Conservation (phyloP, 2,797 vertebrate genomes). For the Dermochelys coriacea region DNA sequence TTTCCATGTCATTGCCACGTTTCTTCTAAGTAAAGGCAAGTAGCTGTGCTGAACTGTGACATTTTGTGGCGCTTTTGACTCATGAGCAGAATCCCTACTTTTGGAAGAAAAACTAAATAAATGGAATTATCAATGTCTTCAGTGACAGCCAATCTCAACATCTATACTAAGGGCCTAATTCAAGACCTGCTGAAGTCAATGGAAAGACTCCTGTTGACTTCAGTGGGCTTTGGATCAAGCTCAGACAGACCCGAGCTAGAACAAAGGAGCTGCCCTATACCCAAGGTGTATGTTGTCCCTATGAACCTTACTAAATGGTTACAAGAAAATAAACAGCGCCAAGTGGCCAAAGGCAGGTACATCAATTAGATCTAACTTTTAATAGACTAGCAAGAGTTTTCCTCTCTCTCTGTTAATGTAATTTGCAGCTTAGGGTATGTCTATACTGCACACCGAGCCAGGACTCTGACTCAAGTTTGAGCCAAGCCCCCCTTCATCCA, state of each 20-base stretch:
- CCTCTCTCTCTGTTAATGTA: slow-evolving; percentile 29
- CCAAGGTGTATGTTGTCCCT: not conserved
- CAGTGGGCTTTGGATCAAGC: not conserved
- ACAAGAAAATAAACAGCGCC: not conserved
- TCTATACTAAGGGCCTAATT: not conserved
- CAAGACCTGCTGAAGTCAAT: not conserved
- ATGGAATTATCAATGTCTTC: not conserved
- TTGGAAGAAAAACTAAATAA: not conserved
- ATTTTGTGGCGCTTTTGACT: not conserved
- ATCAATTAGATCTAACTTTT: slow-evolving; percentile 58
- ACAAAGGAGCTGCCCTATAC: not conserved
- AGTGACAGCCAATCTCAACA: not conserved
- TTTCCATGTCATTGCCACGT: too few relatives aligned
- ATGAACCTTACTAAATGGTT: slow-evolving; percentile 9
- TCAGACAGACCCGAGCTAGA: not conserved
- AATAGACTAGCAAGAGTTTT: slow-evolving; percentile 54
- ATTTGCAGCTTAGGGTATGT: not conserved
- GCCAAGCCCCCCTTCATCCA: too few relatives aligned
- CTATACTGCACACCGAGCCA: too few relatives aligned
- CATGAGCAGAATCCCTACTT: not conserved
- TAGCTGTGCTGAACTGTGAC: not conserved
- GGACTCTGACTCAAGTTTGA: too few relatives aligned
- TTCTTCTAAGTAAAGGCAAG: not conserved
- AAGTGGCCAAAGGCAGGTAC: slow-evolving; percentile 44
- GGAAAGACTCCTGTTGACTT: not conserved